Base-by-base conservation (phyloP, 2,888 invertebrate species). In the Tetragonisca angustula region DNA sequence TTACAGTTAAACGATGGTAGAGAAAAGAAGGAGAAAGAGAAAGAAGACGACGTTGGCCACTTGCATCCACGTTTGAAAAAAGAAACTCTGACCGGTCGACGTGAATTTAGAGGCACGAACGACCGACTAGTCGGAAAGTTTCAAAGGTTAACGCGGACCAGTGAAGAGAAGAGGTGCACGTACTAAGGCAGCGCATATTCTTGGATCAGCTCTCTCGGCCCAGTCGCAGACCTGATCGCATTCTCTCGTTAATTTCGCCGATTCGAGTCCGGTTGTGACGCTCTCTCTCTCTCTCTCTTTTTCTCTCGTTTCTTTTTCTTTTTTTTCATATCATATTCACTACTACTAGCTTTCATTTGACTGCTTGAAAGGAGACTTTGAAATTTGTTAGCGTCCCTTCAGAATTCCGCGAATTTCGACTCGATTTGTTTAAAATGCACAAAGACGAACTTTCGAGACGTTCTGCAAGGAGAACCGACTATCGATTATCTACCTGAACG, bases 121-220 rank as follows among this genome's bases (percentile, higher is more conserved):
- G 75, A 73, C 71, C 50, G 61, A 62, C 70, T 50, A 88, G n/a
- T 85, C 83, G 36, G 36, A 69, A 85, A 89, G 90, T 88, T 89
- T 88, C 88, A 91, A 91, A 90, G 89, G 91, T 91, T 90, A 90
- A 87, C 84, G 85, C 83, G 88, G 83, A 84, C 90, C 88, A 91
- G 84, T 85, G 90, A 84, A 81, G 81, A 87, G 81, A 87, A 80
- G 81, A 73, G 81, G 83, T 78, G 64, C 86, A 84, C 81, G 85
- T 81, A 89, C 83, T 65, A 67, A 67, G 76, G 77, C 69, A 76
- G 81, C 43, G 89, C 83, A 89, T 93, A 93, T 93, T 93, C 91
- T 93, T 92, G 93, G 92, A 92, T 86, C 90, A 86, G 90, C 85
- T 84, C 80, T 82, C 77, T 81, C 88, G 70, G 73, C 85, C 79